Evolutionary conservation across 2,888 invertebrate species (phyloP), one percentile per base, ranked within the genome.

Genomic region (Physocephala rufipes): DNA sequence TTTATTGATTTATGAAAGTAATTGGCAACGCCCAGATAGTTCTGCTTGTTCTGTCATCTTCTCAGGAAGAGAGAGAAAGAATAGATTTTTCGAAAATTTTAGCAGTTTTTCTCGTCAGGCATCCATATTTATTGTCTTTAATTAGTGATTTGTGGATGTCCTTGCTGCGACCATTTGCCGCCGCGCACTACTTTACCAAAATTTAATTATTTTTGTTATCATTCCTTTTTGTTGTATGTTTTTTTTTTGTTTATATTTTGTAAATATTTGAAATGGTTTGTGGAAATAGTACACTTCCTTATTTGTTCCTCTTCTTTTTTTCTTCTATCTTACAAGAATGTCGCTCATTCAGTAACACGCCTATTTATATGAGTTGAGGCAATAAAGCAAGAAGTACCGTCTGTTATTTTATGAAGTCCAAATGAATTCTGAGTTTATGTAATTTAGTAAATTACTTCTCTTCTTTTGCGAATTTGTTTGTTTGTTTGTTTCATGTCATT

Each of bases 191-290:
- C 58, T 28, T 58, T 28, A 58, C 28, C 58, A 26, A 21, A 28
- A 58, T 58, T 58, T 24, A 58, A 15, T 58, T 1, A 19, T 12
- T 15, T 58, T 19, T 24, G n/a, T n/a, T n/a, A n/a, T 53, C 53
- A 36, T 36, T 36, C 4, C 15, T 53, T 53, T n/a, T 53, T n/a
- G n/a, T 4, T 53, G 9, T 26, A 9, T 58, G 16, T 58, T 58
- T 58, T 13, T 36, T 55, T 24, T 36, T 55, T 53, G 53, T 58
- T 67, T 24, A 12, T 15, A 26, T 49, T 67, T 59, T 19, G 49
- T 62, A 68, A 68, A 68, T 68, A 68, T 68, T 68, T 68, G 51
- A 68, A 68, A 62, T 62, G 61, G 61, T 47, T 62, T 61, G 21
- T 43, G 68, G 36, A 68, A 68, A 49, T 36, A 62, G 68, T 36